A percentile compares a stretch with the other conserved stretches of the same genome.
These are phyloP conservation scores for Uria lomvia DNA, from an alignment of 2,113 vertebrate species.

Conservation along the genomic window DNA sequence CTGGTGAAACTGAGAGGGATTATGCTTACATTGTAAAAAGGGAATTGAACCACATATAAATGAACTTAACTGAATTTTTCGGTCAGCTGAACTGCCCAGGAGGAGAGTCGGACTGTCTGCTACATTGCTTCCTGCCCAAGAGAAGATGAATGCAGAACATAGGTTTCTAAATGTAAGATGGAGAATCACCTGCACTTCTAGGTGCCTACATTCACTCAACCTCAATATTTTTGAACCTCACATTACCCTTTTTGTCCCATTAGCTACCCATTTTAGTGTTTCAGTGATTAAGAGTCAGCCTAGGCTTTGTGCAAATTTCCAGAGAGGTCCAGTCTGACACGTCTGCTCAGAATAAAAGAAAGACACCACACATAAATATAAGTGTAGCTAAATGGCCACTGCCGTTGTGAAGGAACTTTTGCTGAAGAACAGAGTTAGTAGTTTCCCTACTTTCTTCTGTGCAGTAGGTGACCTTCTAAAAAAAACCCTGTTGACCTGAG, in stretches of 20 bases:
- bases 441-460: not conserved
- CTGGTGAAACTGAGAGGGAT: not conserved
- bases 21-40: not conserved
- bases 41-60: not conserved
- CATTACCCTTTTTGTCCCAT: not conserved
- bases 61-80: not conserved
- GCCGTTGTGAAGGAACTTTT: not conserved
- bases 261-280: not conserved
- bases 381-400: not conserved
- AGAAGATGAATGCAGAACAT: not conserved
- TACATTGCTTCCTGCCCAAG: not conserved
- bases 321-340: not conserved
- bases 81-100: not conserved
- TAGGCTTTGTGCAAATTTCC: not conserved
- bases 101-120: not conserved
- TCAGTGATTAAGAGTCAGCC: not conserved
- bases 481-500: not conserved
- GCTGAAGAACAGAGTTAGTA: not conserved
- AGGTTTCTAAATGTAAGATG: not conserved
- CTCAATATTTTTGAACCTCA: not conserved
- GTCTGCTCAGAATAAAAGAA: not conserved
- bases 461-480: not conserved
- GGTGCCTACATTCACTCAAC: not conserved
- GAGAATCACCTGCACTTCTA: not conserved
- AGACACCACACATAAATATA: not conserved